Evolutionary conservation across 2,797 vertebrate species (phyloP), one percentile per base, ranked within the genome.

Genomic region (Salmo trutta): DNA sequence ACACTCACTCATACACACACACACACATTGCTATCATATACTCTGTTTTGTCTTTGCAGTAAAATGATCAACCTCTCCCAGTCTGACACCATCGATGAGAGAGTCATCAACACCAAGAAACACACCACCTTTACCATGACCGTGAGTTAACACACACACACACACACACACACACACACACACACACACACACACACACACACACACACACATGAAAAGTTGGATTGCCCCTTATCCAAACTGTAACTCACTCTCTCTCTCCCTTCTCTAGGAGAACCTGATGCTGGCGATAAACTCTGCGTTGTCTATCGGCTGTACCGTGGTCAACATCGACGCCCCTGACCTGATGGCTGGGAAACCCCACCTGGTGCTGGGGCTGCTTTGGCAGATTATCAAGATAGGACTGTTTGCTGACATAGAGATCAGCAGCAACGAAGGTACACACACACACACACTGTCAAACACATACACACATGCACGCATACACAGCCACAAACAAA

Each of bases 301-400:
- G 65, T 99, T 96, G 0, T 96, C 98, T 27, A 98, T 99, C 29
- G 98, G 98, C 66, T 99, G 98, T 66, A 99, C 91, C 0, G 98
- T 99, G 84, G 95, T 99, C 89, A 99, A 96, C 91, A 98, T 99
- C 0, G 97, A 97, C 14, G 96, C 96, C 24, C 96, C 96, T 74
- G 96, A 98, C 82, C 88, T 99, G 80, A 96, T 96, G 87, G 97
- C 97, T 80, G 98, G 97, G 69, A 99, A 96, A 81, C 97, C 96
- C 31, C 98, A 99, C 77, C 90, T 99, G 90, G 97, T 98, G 2
- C 91, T 99, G 59, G 98, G 98, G 19, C 94, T 99, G 41, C 74
- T 98, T 71, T 99, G 98, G 98, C 98, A 99, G 91, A 95, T 99
- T 85, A 99, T 99, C 91, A 99, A 99, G 94, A 96, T 95, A 4